Evolutionary conservation across 2,797 vertebrate species (phyloP).

Genomic region (Pangasius larnaudii): DNA sequence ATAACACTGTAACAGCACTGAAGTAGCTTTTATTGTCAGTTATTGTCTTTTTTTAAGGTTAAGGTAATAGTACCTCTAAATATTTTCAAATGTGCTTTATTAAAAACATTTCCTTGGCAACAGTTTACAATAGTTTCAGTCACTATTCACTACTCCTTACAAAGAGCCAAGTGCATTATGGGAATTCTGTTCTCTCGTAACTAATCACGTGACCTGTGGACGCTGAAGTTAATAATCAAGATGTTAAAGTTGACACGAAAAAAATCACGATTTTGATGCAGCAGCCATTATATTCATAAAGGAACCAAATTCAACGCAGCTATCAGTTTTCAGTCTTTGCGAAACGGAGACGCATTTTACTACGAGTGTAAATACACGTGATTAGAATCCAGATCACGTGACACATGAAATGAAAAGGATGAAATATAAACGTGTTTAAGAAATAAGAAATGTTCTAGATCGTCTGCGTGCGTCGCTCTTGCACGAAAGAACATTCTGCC

Average conservation of each 20-base stretch:
- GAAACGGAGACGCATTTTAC: not conserved
- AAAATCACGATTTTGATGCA: not conserved
- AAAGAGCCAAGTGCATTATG: not conserved
- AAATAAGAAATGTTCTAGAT: not conserved
- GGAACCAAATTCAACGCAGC: not conserved
- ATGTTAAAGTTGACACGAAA: not conserved
- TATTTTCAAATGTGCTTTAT: not conserved
- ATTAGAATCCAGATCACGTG: not conserved
- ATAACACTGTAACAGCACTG: conserved; percentile 30
- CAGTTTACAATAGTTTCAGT: not conserved
- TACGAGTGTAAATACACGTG: not conserved
- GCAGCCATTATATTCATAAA: not conserved
- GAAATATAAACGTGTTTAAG: not conserved
- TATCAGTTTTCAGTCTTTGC: not conserved
- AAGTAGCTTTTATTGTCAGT: conserved; percentile 17
- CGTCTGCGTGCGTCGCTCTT: not conserved
- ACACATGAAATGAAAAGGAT: not conserved
- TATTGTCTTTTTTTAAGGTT: not conserved
- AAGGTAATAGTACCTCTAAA: too few relatives aligned
- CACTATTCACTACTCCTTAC: not conserved
- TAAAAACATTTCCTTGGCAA: not conserved
- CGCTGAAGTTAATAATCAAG: not conserved
- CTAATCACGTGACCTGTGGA: not conserved
- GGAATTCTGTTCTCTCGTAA: not conserved
- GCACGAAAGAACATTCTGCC: not conserved